Percentiles rank a stretch among this genome's conserved stretches.
phyloP scores from a whole-genome alignment of 2,113 vertebrate species.

The Scortum barcoo region DNA sequence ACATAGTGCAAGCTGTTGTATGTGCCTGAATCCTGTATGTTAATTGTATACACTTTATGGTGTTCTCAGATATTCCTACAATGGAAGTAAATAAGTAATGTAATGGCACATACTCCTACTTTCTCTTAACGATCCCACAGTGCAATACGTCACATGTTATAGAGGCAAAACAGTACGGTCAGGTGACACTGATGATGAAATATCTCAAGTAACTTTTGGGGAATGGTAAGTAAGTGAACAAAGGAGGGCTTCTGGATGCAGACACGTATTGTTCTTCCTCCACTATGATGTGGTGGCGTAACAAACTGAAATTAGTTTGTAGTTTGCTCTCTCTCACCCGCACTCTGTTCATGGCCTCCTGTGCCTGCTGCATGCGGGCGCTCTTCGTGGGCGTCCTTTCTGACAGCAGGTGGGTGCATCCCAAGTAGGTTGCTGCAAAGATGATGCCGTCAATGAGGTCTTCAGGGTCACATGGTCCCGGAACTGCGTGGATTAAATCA shows the following conservation, averaged over 20 bases:
- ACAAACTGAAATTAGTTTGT: neutral
- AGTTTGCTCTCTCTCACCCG: slow-evolving; percentile 85
- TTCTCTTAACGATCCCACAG: neutral
- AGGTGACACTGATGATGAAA: neutral
- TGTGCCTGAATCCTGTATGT: neutral
- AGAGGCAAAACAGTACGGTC: neutral
- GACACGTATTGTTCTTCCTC: neutral
- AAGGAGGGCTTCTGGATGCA: neutral
- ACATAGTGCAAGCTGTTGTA: neutral
- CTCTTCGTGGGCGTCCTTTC: slow-evolving; percentile 96
- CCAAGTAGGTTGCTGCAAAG: slow-evolving; percentile 97
- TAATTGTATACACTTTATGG: neutral
- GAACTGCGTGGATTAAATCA: slow-evolving; percentile 84
- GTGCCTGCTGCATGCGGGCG: slow-evolving; percentile 97
- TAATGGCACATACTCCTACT: neutral
- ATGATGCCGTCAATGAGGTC: slow-evolving; percentile 98
- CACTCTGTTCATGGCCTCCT: slow-evolving; percentile 96
- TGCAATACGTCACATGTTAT: neutral
- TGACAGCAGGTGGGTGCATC: slow-evolving; percentile 96
- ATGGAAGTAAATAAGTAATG: neutral
- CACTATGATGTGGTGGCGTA: neutral
- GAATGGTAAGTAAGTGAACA: too few relatives aligned
- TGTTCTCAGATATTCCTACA: neutral
- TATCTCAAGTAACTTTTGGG: neutral
- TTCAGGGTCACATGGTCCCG: slow-evolving; percentile 96